These are phyloP conservation scores for Salminus brasiliensis DNA, from an alignment of 2,113 vertebrate genomes.

Conservation along the genomic window DNA sequence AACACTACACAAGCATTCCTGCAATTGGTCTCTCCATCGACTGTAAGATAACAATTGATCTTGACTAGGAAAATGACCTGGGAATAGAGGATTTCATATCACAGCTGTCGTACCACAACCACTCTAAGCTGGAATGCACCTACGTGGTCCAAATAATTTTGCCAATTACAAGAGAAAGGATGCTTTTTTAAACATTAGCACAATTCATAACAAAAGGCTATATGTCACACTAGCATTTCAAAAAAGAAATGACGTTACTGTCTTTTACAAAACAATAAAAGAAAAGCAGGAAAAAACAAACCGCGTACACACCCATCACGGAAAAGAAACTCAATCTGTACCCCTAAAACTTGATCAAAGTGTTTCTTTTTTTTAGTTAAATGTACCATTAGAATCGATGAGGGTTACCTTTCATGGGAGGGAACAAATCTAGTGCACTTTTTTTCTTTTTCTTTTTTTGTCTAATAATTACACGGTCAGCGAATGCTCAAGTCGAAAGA, in stretches of 20 bases:
- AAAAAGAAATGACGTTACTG: slow-evolving; percentile 43
- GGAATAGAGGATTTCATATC: background rate
- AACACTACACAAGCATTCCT: slow-evolving; percentile 6
- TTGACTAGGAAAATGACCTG: slow-evolving; percentile 35
- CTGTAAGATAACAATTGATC: slow-evolving; percentile 9
- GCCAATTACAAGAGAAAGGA: slow-evolving; percentile 45
- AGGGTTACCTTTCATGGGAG: slow-evolving; percentile 68
- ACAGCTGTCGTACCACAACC: slow-evolving; percentile 52
- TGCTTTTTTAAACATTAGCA: slow-evolving; percentile 40
- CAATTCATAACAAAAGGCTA: slow-evolving; percentile 46
- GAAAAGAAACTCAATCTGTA: slow-evolving; percentile 60
- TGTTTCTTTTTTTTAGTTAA: slow-evolving; percentile 67
- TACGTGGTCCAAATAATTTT: slow-evolving; percentile 59
- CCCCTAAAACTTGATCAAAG: slow-evolving; percentile 86
- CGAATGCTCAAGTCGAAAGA: slow-evolving; percentile 78
- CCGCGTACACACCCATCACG: slow-evolving; percentile 61
- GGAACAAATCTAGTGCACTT: slow-evolving; percentile 68
- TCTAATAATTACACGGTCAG: slow-evolving; percentile 83
- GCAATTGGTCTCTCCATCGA: slow-evolving; percentile 41
- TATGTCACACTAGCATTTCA: slow-evolving; percentile 75
- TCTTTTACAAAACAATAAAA: slow-evolving; percentile 48
- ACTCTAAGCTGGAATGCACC: slow-evolving; percentile 73
- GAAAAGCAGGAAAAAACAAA: slow-evolving; percentile 54
- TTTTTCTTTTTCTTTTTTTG: slow-evolving; percentile 63
- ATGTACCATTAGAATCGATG: slow-evolving; percentile 62